These are phyloP conservation scores for Eublepharis macularius DNA, from an alignment of 2,113 vertebrate species.

Conservation along the genomic window DNA sequence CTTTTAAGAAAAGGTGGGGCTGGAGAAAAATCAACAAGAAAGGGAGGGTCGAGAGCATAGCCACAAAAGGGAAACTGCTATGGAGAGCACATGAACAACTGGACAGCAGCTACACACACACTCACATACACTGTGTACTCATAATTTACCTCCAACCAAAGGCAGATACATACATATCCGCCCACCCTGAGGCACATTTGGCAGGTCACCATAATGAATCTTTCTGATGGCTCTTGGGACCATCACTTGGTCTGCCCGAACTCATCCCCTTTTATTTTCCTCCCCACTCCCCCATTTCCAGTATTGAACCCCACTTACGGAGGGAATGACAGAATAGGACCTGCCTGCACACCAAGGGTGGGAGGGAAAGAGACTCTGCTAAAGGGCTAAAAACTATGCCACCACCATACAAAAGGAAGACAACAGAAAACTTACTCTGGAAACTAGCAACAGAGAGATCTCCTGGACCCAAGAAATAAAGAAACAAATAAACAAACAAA, in stretches of 20 bases:
- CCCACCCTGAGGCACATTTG: not conserved
- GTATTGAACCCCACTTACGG: not conserved
- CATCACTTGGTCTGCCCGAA: not conserved
- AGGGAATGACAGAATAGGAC: not conserved
- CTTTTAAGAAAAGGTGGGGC: not conserved
- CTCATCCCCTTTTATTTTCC: not conserved
- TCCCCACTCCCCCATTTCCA: not conserved
- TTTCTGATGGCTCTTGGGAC: not conserved
- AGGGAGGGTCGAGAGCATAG: not conserved
- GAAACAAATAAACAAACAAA: conserved; percentile 57
- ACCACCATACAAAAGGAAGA: conserved; percentile 52
- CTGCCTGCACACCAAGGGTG: not conserved
- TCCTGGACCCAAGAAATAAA: conserved; percentile 69
- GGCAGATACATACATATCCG: not conserved
- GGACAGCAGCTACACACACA: not conserved
- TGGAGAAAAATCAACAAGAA: not conserved
- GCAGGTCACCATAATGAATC: not conserved
- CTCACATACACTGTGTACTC: not conserved
- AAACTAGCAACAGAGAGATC: conserved; percentile 91
- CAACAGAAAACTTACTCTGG: conserved; percentile 82
- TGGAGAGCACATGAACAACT: not conserved
- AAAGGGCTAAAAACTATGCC: conserved; percentile 45
- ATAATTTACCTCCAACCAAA: not conserved
- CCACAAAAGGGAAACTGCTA: not conserved
- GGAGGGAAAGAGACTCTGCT: conserved; percentile 43